A percentile compares a stretch with the other conserved stretches of the same genome.
Evolutionary conservation across 2,888 invertebrate genomes (phyloP).

Genomic region (Craniophora ligustri): DNA sequence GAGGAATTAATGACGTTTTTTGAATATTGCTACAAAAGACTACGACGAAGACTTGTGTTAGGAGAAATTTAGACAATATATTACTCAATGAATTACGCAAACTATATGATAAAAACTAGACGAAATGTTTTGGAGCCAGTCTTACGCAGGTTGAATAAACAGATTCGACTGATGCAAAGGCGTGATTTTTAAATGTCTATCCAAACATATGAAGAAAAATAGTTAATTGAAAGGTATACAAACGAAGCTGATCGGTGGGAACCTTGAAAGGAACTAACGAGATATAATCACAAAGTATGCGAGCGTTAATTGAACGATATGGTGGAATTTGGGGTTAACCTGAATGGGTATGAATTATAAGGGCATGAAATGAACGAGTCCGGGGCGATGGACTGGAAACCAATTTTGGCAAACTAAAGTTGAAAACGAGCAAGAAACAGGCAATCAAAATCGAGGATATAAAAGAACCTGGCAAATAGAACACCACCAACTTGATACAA

Average conservation of each 20-base stretch:
- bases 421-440: no score
- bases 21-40: no score
- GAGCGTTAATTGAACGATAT: slow-evolving; percentile 47
- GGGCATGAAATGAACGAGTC: background rate
- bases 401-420: no score
- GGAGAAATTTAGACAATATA: background rate
- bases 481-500: no score
- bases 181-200: slow-evolving; percentile 1
- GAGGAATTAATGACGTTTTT: slow-evolving; percentile 6
- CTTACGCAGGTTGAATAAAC: slow-evolving; percentile 1
- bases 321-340: slow-evolving; percentile 15
- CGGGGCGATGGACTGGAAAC: no score
- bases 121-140: no score
- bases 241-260: slow-evolving; percentile 37
- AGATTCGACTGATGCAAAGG: slow-evolving; percentile 4
- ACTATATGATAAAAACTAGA: background rate
- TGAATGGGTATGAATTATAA: slow-evolving; percentile 12
- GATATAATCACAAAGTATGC: slow-evolving; percentile 53
- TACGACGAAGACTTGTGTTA: background rate
- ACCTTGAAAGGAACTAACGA: slow-evolving; percentile 59
- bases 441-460: no score
- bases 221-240: slow-evolving; percentile 49
- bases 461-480: no score
- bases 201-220: slow-evolving; percentile 20
- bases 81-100: no score